Conservation (phyloP, 2,797 vertebrate species). For the Myotis planiceps region DNA sequence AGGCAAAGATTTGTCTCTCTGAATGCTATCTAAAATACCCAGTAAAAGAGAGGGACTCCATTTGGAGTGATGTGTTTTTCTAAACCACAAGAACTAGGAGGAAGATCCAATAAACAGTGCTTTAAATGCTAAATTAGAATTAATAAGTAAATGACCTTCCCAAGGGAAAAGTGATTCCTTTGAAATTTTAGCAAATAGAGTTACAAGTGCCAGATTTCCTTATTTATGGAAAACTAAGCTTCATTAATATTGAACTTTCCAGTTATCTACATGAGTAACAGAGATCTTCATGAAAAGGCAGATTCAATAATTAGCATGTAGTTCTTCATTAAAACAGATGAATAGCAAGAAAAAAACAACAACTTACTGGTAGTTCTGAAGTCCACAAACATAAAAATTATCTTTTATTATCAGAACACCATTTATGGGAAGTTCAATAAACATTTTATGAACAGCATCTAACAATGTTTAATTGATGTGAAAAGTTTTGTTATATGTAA, state of each 20-base stretch:
- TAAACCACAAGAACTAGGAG: slow-evolving; percentile 49
- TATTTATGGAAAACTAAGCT: slow-evolving; percentile 59
- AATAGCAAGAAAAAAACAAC: slow-evolving; percentile 30
- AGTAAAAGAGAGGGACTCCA: slow-evolving; percentile 29
- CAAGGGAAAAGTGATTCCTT: slow-evolving; percentile 59
- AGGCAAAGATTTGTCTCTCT: slow-evolving; percentile 32
- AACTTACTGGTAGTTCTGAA: slow-evolving; percentile 31
- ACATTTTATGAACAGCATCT: slow-evolving; percentile 43
- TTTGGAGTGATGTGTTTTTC: slow-evolving; percentile 61
- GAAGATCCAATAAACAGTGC: slow-evolving; percentile 57
- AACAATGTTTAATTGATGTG: slow-evolving; percentile 23
- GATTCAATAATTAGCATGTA: slow-evolving; percentile 57
- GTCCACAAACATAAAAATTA: slow-evolving; percentile 45
- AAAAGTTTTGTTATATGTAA: slow-evolving; percentile 36
- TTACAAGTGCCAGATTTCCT: slow-evolving; percentile 69
- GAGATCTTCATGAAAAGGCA: slow-evolving; percentile 52
- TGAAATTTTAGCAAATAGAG: slow-evolving; percentile 73
- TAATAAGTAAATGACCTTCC: slow-evolving; percentile 69
- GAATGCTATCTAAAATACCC: slow-evolving; percentile 7
- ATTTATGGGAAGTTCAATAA: slow-evolving; percentile 20
- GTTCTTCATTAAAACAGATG: slow-evolving; percentile 61
- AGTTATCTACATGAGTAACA: slow-evolving; percentile 52
- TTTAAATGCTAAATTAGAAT: slow-evolving; percentile 73
- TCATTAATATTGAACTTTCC: slow-evolving; percentile 70
- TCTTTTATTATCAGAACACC: slow-evolving; percentile 61